Conservation (phyloP, 2,888 invertebrate species). For the Macrophya annulata region DNA sequence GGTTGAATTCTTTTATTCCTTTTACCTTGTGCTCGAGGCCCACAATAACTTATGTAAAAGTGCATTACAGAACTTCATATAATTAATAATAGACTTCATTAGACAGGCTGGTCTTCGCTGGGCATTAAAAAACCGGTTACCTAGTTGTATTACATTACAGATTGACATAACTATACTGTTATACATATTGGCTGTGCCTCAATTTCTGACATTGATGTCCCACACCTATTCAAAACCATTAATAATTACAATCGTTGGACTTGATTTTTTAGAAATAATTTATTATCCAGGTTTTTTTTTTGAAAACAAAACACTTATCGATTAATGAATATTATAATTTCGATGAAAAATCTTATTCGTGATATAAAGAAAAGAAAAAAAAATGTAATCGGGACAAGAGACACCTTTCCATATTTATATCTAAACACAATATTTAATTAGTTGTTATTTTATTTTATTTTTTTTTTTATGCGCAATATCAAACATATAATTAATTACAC, state of each 20-base stretch:
- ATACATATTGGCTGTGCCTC: slow-evolving; percentile 53
- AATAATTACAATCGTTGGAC: neutral
- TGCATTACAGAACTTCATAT: slow-evolving; percentile 72
- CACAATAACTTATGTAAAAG: slow-evolving; percentile 71
- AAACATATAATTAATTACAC: neutral
- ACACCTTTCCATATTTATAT: slow-evolving; percentile 49
- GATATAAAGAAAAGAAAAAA: neutral
- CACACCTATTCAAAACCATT: neutral
- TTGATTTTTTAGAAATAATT: neutral
- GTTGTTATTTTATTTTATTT: neutral
- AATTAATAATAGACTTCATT: slow-evolving; percentile 69
- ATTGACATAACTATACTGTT: slow-evolving; percentile 45
- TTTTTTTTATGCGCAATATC: slow-evolving; percentile 2
- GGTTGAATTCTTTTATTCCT: neutral
- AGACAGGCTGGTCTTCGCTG: slow-evolving; percentile 78
- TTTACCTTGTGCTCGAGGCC: slow-evolving; percentile 63
- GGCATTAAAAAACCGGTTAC: slow-evolving; percentile 78
- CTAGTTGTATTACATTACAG: slow-evolving; percentile 73
- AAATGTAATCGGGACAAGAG: slow-evolving; percentile 12
- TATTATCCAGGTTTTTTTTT: neutral
- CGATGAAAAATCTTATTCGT: neutral
- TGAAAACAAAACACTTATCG: neutral
- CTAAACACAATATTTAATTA: slow-evolving; percentile 16
- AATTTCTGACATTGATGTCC: slow-evolving; percentile 7
- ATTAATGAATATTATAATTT: neutral